Percentiles rank a stretch among this genome's conserved stretches.
phyloP scores from a whole-genome alignment of 2,888 invertebrate genomes.

The Polymixis lichenea region DNA sequence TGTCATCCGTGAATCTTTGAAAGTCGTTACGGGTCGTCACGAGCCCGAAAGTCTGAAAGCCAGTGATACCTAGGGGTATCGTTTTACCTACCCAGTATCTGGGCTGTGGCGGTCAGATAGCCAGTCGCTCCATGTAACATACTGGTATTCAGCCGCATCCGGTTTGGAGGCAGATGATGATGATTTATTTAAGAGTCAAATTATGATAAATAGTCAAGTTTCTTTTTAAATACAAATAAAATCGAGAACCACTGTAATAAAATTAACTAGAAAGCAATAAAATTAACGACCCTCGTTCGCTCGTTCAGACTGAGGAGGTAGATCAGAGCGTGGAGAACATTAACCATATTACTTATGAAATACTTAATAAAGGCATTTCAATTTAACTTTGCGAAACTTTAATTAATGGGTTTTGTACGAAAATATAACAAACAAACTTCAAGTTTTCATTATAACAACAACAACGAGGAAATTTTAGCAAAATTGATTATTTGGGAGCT shows the following conservation, averaged over 20 bases:
- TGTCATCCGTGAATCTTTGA: too few relatives aligned
- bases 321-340: neutral
- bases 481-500: slow-evolving; percentile 37
- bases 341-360: slow-evolving; percentile 17
- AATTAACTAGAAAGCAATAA: neutral
- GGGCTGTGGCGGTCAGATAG: too few relatives aligned
- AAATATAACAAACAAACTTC: slow-evolving; percentile 56
- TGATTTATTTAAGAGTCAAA: neutral
- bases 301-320: neutral
- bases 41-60: too few relatives aligned
- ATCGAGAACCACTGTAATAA: neutral
- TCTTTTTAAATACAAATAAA: neutral
- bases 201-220: neutral
- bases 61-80: too few relatives aligned
- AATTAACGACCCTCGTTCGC: neutral
- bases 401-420: slow-evolving; percentile 52
- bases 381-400: slow-evolving; percentile 50
- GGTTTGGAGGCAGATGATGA: too few relatives aligned
- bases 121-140: too few relatives aligned
- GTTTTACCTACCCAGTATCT: too few relatives aligned
- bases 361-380: slow-evolving; percentile 39
- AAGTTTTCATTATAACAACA: slow-evolving; percentile 40
- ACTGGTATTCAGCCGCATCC: too few relatives aligned
- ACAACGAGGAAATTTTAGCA: slow-evolving; percentile 27
- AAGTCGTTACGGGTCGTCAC: too few relatives aligned